Conservation (phyloP, 1,140 invertebrate genomes). For the Lamellibrachia luymesi region DNA sequence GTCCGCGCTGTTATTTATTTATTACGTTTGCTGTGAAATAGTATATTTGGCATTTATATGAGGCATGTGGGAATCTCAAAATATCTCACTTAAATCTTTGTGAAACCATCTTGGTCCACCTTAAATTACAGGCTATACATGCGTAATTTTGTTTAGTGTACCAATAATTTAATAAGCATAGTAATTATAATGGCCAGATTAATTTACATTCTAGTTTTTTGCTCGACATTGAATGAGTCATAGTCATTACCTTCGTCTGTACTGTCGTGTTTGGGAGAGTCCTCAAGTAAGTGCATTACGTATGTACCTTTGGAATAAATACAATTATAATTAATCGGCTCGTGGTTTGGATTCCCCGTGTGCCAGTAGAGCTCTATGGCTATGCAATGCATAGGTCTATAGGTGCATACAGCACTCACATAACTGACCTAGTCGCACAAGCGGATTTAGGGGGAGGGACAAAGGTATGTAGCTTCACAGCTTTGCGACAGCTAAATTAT, state of each 20-base stretch:
- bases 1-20: neutral
- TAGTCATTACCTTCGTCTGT: neutral
- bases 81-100: neutral
- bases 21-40: neutral
- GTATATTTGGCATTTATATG: neutral
- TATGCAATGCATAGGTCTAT: neutral
- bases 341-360: neutral
- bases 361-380: neutral
- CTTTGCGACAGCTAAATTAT: no score
- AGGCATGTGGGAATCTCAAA: neutral
- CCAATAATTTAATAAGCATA: neutral
- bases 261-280: neutral
- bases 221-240: neutral
- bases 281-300: neutral
- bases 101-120: neutral
- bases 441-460: no score
- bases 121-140: neutral
- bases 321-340: neutral
- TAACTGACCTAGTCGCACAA: neutral
- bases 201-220: neutral
- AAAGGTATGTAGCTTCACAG: no score
- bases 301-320: neutral
- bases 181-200: neutral
- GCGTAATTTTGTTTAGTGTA: neutral
- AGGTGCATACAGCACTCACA: neutral